Base-by-base conservation (phyloP, 2,888 invertebrate species). In the Harpalus rufipes region DNA sequence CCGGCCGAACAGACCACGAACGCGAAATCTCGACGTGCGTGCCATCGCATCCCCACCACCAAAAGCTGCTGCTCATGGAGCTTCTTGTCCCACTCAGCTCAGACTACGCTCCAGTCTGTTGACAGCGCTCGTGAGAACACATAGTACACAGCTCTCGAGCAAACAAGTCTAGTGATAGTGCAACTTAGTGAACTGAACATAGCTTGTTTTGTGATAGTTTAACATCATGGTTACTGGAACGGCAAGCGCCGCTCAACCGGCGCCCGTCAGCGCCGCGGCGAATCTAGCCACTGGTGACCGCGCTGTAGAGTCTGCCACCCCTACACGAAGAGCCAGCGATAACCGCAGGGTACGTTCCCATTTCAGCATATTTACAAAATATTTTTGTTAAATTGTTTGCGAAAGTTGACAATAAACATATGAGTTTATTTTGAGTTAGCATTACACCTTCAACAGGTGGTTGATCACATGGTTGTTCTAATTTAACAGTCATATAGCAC, bases 301-400 rank as follows among this genome's bases (percentile, higher is more conserved):
- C 7, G n/a, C 82, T 10, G 85, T 65, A 51, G 86, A 84, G 58
- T 51, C 86, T 56, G 86, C 90, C 7, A 85, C 87, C 6, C 86
- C 88, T 7, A 81, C 87, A 51, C 89, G 91, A 85, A 87, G 91
- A 87, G 90, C 91, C 7, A 90, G 90, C 83, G 91, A 91, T 87
- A 91, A 91, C 87, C 90, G 91, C 90, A 90, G 91, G 90, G 91
- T 91, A 89, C 89, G 91, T 91, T n/a, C 5, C 32, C 32, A 32
- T 32, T 32, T 32, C 32, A 32, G 6, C 6, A 32, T 5, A 32
- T 32, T 32, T 32, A 32, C 32, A 32, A 32, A 32, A 32, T 32
- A 32, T 4, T 32, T 4, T 32, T 32, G 6, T 32, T 32, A 32
- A 32, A 32, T 32, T 32, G 32, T 6, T 32, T 32, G 32, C 32